phyloP scores from a whole-genome alignment of 2,113 vertebrate species.

The Macquaria australasica region DNA sequence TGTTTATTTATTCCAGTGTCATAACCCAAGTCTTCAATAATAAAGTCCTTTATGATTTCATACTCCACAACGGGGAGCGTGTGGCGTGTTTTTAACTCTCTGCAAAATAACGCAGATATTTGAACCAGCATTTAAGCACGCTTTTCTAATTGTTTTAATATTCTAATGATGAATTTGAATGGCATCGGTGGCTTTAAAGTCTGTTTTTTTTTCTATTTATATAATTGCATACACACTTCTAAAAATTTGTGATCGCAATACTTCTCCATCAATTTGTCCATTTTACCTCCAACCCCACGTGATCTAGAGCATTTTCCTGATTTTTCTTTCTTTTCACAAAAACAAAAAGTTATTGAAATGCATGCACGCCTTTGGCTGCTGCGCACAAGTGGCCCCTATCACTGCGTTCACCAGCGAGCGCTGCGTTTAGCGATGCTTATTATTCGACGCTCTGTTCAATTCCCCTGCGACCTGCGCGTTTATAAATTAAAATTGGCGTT shows the following conservation, averaged over 20 bases:
- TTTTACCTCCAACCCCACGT: background rate
- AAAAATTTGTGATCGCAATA: background rate
- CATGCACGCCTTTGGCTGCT: constrained; percentile 28
- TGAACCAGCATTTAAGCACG: background rate
- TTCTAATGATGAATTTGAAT: background rate
- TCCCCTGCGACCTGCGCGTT: constrained; percentile 70
- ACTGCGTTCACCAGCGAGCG: constrained; percentile 28
- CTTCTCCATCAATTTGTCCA: background rate
- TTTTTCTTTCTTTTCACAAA: background rate
- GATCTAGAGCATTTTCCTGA: background rate
- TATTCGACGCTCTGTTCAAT: constrained; percentile 64
- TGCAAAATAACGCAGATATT: background rate
- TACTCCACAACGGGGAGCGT: constrained; percentile 81
- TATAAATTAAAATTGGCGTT: constrained; percentile 77
- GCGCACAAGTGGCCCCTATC: constrained; percentile 34
- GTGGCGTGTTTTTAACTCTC: constrained; percentile 24
- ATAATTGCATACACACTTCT: background rate
- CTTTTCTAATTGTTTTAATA: background rate
- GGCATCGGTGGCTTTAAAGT: too few relatives aligned
- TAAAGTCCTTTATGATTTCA: constrained; percentile 93
- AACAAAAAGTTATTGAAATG: constrained; percentile 49
- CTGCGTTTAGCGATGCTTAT: constrained; percentile 45
- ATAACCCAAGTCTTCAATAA: constrained; percentile 95
- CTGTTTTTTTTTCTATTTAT: background rate
- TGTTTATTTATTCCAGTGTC: constrained; percentile 99